Conservation (phyloP, 2,888 invertebrate species). For the Luperina testacea region DNA sequence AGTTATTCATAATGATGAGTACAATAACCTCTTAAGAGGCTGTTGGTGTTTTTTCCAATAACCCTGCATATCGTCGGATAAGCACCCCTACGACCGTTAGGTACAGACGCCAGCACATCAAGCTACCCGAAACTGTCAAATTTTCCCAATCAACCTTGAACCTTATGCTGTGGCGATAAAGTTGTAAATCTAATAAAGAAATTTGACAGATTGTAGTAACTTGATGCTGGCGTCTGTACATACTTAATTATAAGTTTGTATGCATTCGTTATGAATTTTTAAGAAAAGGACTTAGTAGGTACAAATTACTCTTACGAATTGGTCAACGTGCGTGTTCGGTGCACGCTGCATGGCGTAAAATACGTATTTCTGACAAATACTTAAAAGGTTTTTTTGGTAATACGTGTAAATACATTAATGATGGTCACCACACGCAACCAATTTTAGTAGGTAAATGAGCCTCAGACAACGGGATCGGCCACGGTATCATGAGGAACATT, state of each 20-base stretch:
- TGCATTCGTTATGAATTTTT: background rate
- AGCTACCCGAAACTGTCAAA: too few relatives aligned
- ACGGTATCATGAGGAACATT: too few relatives aligned
- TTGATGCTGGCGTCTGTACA: too few relatives aligned
- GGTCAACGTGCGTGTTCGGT: background rate
- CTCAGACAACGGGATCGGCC: background rate
- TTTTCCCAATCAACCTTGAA: too few relatives aligned
- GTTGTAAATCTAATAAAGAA: too few relatives aligned
- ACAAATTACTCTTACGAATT: constrained; percentile 5
- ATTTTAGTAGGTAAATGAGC: background rate
- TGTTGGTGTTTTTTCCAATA: too few relatives aligned
- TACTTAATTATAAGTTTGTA: background rate
- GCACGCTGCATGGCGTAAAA: background rate
- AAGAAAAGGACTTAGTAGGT: background rate
- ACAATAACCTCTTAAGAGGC: too few relatives aligned
- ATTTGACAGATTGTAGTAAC: too few relatives aligned
- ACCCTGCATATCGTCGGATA: background rate
- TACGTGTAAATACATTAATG: background rate
- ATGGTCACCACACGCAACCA: constrained; percentile 5
- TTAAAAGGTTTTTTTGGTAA: background rate
- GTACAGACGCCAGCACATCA: too few relatives aligned
- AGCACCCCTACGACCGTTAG: background rate
- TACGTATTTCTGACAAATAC: background rate
- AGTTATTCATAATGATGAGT: too few relatives aligned
- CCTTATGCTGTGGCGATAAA: too few relatives aligned